These are phyloP conservation scores for Trissolcus brochymenae DNA, from an alignment of 2,888 invertebrate species.

Conservation along the genomic window DNA sequence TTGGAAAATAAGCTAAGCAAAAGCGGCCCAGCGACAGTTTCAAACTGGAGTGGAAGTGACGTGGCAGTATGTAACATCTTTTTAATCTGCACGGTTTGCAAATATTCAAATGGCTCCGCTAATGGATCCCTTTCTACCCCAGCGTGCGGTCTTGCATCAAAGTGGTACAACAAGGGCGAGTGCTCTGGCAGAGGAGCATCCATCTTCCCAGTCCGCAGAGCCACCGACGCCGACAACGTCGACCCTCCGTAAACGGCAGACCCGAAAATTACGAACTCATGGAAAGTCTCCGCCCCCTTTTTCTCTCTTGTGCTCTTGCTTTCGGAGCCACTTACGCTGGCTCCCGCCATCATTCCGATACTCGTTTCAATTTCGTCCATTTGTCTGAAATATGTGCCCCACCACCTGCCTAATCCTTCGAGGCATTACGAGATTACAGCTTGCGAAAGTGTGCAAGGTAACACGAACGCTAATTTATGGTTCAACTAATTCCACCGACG, in stretches of 20 bases:
- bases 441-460: constrained; percentile 15
- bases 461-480: constrained; percentile 10
- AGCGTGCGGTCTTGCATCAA: constrained; percentile 68
- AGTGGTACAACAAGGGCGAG: constrained; percentile 59
- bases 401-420: constrained; percentile 26
- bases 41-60: constrained; percentile 69
- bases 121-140: constrained; percentile 68
- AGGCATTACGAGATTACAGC: constrained; percentile 40
- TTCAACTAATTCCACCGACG: constrained; percentile 10
- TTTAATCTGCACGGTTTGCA: constrained; percentile 74
- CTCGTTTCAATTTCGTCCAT: constrained; percentile 46
- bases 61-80: constrained; percentile 73
- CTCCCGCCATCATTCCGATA: constrained; percentile 39
- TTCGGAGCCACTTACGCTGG: constrained; percentile 22
- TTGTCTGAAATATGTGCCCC: constrained; percentile 31
- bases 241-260: constrained; percentile 65
- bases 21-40: constrained; percentile 66
- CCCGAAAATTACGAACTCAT: constrained; percentile 71
- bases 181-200: constrained; percentile 67
- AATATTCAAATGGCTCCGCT: constrained; percentile 75
- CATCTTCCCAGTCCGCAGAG: constrained; percentile 64
- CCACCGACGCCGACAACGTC: constrained; percentile 43
- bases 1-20: constrained; percentile 44
- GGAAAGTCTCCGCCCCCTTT: constrained; percentile 63
- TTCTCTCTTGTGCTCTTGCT: constrained; percentile 53